Conservation (phyloP, 2,888 invertebrate species). For the Calliphora vomitoria region DNA sequence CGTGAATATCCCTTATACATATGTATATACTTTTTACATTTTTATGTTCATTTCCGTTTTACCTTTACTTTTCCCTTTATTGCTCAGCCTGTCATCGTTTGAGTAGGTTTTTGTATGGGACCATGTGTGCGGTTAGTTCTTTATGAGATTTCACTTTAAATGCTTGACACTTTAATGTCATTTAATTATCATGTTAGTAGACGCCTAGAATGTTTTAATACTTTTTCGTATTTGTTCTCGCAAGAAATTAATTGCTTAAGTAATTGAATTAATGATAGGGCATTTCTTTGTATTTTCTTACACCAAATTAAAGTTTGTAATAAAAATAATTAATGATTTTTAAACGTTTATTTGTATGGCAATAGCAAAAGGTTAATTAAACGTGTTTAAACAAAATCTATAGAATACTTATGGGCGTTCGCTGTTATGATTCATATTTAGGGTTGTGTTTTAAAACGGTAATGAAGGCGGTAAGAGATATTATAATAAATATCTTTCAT, state of each 20-base stretch:
- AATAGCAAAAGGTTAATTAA: no score
- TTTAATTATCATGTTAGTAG: constrained; percentile 55
- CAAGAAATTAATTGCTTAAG: constrained; percentile 50
- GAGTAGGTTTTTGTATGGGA: background rate
- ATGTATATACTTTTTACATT: background rate
- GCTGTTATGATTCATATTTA: no score
- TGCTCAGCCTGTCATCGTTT: background rate
- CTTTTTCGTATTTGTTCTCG: constrained; percentile 9
- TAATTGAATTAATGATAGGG: constrained; percentile 57
- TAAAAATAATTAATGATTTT: background rate
- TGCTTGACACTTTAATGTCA: constrained; percentile 55
- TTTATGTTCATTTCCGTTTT: constrained; percentile 12
- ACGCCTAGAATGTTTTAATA: constrained; percentile 20
- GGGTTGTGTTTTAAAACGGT: no score
- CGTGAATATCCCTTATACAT: background rate
- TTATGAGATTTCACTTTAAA: constrained; percentile 49
- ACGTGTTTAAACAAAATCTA: no score
- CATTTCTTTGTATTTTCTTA: constrained; percentile 34
- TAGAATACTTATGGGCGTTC: no score
- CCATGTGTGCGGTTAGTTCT: background rate
- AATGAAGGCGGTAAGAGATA: no score
- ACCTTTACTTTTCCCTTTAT: background rate
- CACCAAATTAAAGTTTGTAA: constrained; percentile 12
- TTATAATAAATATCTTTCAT: no score
- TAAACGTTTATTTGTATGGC: background rate